phyloP scores from a whole-genome alignment of 2,113 vertebrate genomes.

The Corythoichthys intestinalis region DNA sequence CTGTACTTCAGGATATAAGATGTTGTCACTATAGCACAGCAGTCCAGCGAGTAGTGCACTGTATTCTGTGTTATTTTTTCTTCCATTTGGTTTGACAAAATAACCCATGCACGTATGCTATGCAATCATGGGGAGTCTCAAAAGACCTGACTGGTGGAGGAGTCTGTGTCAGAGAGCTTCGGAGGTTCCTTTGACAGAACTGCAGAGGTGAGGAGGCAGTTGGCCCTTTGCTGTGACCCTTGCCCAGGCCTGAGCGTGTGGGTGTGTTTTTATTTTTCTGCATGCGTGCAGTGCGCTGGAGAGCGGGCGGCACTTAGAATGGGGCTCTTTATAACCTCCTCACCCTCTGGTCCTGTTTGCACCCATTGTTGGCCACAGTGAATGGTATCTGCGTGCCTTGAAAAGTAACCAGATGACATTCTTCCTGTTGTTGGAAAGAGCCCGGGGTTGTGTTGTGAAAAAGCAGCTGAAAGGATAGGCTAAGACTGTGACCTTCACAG shows the following conservation, averaged over 20 bases:
- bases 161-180: slow-evolving; percentile 11
- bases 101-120: slow-evolving; percentile 19
- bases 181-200: slow-evolving; percentile 25
- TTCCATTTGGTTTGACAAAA: slow-evolving; percentile 22
- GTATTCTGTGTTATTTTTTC: not conserved
- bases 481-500: slow-evolving; percentile 64
- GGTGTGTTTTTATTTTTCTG: slow-evolving; percentile 41
- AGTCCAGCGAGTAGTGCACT: not conserved
- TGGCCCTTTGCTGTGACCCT: slow-evolving; percentile 52
- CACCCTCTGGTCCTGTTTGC: slow-evolving; percentile 67
- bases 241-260: slow-evolving; percentile 53
- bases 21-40: not conserved
- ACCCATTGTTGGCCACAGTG: slow-evolving; percentile 67
- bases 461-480: slow-evolving; percentile 63
- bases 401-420: slow-evolving; percentile 74
- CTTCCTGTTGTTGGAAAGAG: slow-evolving; percentile 69
- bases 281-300: slow-evolving; percentile 37
- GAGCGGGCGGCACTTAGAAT: slow-evolving; percentile 55
- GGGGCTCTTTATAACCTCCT: slow-evolving; percentile 65
- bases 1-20: no score
- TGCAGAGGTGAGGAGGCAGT: slow-evolving; percentile 37
- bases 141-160: not conserved
- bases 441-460: slow-evolving; percentile 61
- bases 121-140: slow-evolving; percentile 12
- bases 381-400: slow-evolving; percentile 69